Base-by-base conservation (phyloP, 2,113 vertebrate species). In the Melanotaenia duboulayi region DNA sequence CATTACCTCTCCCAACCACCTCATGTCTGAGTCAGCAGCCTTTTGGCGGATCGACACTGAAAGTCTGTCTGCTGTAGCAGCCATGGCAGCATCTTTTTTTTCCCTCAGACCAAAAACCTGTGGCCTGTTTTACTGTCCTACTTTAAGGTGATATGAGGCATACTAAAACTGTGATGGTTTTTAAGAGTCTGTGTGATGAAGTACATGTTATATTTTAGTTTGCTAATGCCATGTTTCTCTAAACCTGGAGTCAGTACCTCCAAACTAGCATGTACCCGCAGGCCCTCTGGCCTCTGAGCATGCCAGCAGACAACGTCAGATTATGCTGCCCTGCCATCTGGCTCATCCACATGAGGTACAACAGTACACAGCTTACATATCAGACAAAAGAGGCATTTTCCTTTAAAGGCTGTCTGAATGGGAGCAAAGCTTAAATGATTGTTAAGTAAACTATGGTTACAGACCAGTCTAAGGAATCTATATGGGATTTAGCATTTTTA, bases 91-190 rank as follows among this genome's bases (percentile, higher is more conserved):
- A 17, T 73, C 46, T 71, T 80, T 65, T 80, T 68, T 81, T 65
- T 78, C 78, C 72, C 61, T 7, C 32, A 28, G 76, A 85, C 81
- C 83, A 63, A 89, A 54, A 84, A 78, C 74, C 70, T 75, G 76
- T 82, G 68, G 81, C 76, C 74, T 74, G 35, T 72, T 86, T 83
- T 40, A 55, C 35, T 22, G 78, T 76, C 82, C 83, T 82, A 89
- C 58, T 85, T 89, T 77, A 46, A 63, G 56, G n/a, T 49, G 4
- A 49, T 49, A 48, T 67, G n/a, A 76, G 88, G 63, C 76, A 81
- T 82, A 58, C 70, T 75, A 66, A 84, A 80, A 78, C 42, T 59
- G 67, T 54, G 35, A 64, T 17, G 50, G 52, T 35, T 63, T 35
- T 3, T 71, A 13, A 63, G 62, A 65, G 54, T 75, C 23, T 62